Evolutionary conservation across 2,113 vertebrate species (phyloP).

Genomic region (Nesogale talazaci): DNA sequence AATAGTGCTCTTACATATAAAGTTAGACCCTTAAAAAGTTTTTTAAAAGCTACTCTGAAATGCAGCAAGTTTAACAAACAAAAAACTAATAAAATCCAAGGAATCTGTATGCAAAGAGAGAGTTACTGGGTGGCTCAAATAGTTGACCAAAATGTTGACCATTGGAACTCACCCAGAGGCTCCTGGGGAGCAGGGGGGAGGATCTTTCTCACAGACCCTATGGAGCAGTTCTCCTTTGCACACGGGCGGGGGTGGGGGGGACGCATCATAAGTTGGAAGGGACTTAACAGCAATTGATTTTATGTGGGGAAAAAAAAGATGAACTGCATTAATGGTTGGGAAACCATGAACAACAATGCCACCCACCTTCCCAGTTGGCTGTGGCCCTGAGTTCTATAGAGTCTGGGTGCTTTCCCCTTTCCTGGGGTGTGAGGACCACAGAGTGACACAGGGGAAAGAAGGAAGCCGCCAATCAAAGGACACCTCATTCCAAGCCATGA

Average conservation of each 20-base stretch:
- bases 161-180: background rate
- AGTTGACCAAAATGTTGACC: background rate
- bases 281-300: background rate
- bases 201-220: background rate
- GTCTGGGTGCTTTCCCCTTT: too few relatives aligned
- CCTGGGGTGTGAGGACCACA: too few relatives aligned
- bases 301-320: background rate
- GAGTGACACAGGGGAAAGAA: background rate
- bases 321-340: background rate
- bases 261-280: background rate
- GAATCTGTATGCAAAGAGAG: background rate
- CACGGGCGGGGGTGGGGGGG: background rate
- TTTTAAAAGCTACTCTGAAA: slow-evolving; percentile 4
- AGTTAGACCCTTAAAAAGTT: background rate
- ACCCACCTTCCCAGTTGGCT: background rate
- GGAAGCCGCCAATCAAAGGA: background rate
- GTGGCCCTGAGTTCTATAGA: background rate
- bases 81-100: background rate
- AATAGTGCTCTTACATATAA: slow-evolving; percentile 15
- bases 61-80: slow-evolving; percentile 10
- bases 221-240: background rate
- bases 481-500: background rate
- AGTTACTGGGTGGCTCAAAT: too few relatives aligned
- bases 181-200: background rate
- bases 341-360: background rate